These are phyloP conservation scores for Heterocephalus glaber DNA, from an alignment of 2,113 vertebrate genomes.

Conservation along the genomic window DNA sequence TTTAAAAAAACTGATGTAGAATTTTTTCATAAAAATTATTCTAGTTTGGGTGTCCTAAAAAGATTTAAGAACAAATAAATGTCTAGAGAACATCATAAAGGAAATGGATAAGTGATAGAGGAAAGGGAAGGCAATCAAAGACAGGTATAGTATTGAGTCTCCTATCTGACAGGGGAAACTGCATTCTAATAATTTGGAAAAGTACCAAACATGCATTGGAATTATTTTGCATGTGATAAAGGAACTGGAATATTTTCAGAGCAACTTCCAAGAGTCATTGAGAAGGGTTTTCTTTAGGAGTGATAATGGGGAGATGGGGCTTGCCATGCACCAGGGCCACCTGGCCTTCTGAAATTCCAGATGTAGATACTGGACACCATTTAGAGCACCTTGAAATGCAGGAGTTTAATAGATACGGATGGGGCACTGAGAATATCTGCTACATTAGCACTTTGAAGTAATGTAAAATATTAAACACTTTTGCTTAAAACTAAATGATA, in stretches of 20 bases:
- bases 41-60: neutral
- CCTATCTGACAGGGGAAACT: neutral
- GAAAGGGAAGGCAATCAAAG: neutral
- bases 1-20: neutral
- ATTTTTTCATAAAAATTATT: neutral
- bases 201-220: neutral
- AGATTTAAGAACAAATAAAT: neutral
- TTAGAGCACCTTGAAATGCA: neutral
- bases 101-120: neutral
- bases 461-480: neutral
- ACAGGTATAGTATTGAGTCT: neutral
- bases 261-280: neutral
- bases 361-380: neutral
- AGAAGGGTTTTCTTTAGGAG: neutral
- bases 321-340: neutral
- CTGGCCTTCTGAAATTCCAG: neutral
- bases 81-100: neutral
- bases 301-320: neutral
- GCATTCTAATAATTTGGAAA: neutral
- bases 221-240: neutral
- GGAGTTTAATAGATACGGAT: neutral
- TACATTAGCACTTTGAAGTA: neutral
- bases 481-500: constrained; percentile 7
- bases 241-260: neutral
- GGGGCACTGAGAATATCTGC: neutral